Evolutionary conservation across 2,113 vertebrate species (phyloP).

Genomic region (Nothocercus nigrocapillus): DNA sequence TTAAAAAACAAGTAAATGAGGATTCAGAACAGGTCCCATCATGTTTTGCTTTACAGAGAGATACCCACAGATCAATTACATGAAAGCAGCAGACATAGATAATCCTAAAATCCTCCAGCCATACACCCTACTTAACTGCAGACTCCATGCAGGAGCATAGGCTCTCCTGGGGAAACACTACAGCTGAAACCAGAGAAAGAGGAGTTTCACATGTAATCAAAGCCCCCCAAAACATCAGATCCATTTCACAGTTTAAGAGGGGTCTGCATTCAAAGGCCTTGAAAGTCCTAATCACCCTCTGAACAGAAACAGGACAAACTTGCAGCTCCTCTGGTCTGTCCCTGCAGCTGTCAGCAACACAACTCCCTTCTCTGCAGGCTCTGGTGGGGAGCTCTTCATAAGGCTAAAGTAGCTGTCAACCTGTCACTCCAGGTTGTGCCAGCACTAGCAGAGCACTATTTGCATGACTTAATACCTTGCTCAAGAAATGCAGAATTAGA

Average conservation of each 20-base stretch:
- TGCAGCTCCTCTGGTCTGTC: background rate
- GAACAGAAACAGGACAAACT: background rate
- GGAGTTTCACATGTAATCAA: background rate
- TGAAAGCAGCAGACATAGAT: background rate
- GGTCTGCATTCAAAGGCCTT: background rate
- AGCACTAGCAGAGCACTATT: background rate
- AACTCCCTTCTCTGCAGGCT: background rate
- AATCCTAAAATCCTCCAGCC: background rate
- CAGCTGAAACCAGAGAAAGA: background rate
- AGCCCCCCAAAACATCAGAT: background rate
- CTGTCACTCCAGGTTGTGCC: fast-evolving
- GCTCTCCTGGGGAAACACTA: background rate
- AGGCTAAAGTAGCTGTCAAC: background rate
- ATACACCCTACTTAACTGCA: background rate
- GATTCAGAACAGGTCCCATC: slow-evolving; percentile 13
- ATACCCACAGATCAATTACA: slow-evolving; percentile 38
- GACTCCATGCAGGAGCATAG: background rate
- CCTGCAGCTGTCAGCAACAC: background rate
- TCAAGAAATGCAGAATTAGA: background rate
- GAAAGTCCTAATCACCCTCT: background rate
- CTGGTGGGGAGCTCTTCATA: too few species aligned
- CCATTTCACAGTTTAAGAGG: background rate
- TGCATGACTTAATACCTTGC: fast-evolving
- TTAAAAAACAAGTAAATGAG: slow-evolving; percentile 23
- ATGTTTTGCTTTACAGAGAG: slow-evolving; percentile 45